Percentiles rank a stretch among this genome's conserved stretches.
Conservation (phyloP, 2,888 invertebrate species). For the Mythimna vitellina region DNA sequence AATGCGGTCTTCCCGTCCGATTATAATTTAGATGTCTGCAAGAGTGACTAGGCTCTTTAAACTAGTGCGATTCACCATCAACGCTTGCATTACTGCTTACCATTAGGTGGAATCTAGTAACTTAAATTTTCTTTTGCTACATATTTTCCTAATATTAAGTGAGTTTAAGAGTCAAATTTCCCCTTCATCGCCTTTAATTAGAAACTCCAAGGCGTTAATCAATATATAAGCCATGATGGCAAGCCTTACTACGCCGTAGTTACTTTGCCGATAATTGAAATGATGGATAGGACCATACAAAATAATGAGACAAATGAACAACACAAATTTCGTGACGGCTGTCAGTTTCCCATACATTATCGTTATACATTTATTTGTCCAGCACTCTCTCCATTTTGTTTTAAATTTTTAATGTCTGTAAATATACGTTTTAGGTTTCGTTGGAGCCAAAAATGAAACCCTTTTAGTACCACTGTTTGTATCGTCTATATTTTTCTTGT, state of each 20-base stretch:
- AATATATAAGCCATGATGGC: constrained; percentile 43
- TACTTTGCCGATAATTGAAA: constrained; percentile 38
- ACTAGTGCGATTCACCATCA: too few relatives aligned
- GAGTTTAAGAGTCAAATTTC: not conserved
- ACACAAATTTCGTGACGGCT: constrained; percentile 40
- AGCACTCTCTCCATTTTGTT: constrained; percentile 26
- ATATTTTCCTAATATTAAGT: not conserved
- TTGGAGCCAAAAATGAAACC: constrained; percentile 27
- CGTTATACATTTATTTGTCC: constrained; percentile 18
- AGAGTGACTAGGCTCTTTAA: too few relatives aligned
- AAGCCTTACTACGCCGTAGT: constrained; percentile 3
- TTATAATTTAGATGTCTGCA: too few relatives aligned
- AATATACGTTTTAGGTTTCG: constrained; percentile 26
- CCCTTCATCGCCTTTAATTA: constrained; percentile 11
- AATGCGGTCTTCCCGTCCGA: too few relatives aligned
- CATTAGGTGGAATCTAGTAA: too few relatives aligned
- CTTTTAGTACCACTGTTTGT: constrained; percentile 25
- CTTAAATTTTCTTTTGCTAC: too few relatives aligned
- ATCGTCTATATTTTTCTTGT: constrained; percentile 2
- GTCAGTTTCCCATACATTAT: constrained; percentile 38
- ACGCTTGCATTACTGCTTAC: too few relatives aligned
- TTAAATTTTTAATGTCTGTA: constrained; percentile 51
- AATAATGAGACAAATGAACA: constrained; percentile 54
- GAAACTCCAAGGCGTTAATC: constrained; percentile 24
- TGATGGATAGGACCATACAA: constrained; percentile 15